phyloP scores from a whole-genome alignment of 1,140 invertebrate species.

The Himalopsyche phryganea region DNA sequence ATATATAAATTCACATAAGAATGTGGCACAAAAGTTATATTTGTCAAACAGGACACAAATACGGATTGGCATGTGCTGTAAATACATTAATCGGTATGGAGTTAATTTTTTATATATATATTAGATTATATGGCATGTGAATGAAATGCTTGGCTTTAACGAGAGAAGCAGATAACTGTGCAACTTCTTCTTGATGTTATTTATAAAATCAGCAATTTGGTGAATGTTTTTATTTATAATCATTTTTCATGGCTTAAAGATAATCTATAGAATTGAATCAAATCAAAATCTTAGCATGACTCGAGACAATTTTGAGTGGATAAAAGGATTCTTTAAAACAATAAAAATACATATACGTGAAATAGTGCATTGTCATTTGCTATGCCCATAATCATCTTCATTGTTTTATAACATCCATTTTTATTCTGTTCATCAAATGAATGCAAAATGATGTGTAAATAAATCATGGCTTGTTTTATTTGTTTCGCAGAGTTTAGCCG shows the following conservation, averaged over 20 bases:
- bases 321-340: too few species aligned
- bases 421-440: constrained; percentile 12
- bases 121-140: not conserved
- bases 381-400: not conserved
- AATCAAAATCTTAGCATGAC: too few species aligned
- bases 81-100: not conserved
- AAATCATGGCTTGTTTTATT: constrained; percentile 42
- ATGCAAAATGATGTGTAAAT: constrained; percentile 32
- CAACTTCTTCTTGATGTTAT: too few species aligned
- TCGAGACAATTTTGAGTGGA: too few species aligned
- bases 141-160: constrained; percentile 1
- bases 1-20: too few species aligned
- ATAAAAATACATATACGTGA: too few species aligned
- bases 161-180: not conserved
- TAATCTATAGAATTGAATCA: too few species aligned
- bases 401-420: not conserved
- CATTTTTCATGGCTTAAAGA: too few species aligned
- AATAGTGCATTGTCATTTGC: too few species aligned
- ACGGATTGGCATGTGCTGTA: constrained; percentile 1
- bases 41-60: not conserved
- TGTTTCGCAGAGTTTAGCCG: constrained; percentile 79
- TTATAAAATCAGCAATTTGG: too few species aligned
- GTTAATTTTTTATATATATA: not conserved
- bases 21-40: too few species aligned
- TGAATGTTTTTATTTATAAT: too few species aligned